Evolutionary conservation across 2,888 invertebrate species (phyloP), one percentile per base, ranked within the genome.

Genomic region (Abrostola tripartita): DNA sequence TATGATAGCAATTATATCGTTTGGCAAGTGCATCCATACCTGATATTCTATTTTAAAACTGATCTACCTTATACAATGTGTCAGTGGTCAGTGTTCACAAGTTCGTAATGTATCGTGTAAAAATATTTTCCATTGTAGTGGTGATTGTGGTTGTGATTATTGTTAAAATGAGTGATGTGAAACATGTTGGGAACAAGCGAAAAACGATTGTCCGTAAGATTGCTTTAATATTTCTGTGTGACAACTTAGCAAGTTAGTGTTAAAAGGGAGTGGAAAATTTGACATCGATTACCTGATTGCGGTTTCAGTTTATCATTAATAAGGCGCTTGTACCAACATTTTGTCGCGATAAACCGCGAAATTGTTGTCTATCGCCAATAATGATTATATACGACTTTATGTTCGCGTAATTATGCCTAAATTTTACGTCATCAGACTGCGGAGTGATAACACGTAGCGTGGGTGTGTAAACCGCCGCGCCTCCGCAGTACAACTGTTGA

Each of bases 391-490:
- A 69, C 61, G 66, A 71, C 66, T 71, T 61, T 74, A 71, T 63
- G 61, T 71, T 68, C 68, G 61, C 65, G 65, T 64, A 62, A 65
- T 72, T 71, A 65, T 69, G 73, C 66, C 52, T 76, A 68, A 71
- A 70, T 64, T 58, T 65, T 74, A 79, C 79, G 85, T 85, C 84
- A 85, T 67, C 51, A 49, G 54, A 64, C 67, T 47, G 62, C 65
- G 58, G 56, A 70, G 57, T 82, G 88, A 86, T 89, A 88, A 87
- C 76, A 53, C 52, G 50, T 70, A 65, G 70, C 73, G 82, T 84
- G 87, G 87, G 88, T 84, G 76, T 81, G 77, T 82, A 67, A 68
- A 70, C 81, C 66, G 89, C 88, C 89, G 90, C 80, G 88, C 87
- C 87, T 85, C 87, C 84, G 61, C 89, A 91, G 90, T 91, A 56